Evolutionary conservation across 1,140 invertebrate species (phyloP).

Genomic region (Pseudomyrmex sp.): DNA sequence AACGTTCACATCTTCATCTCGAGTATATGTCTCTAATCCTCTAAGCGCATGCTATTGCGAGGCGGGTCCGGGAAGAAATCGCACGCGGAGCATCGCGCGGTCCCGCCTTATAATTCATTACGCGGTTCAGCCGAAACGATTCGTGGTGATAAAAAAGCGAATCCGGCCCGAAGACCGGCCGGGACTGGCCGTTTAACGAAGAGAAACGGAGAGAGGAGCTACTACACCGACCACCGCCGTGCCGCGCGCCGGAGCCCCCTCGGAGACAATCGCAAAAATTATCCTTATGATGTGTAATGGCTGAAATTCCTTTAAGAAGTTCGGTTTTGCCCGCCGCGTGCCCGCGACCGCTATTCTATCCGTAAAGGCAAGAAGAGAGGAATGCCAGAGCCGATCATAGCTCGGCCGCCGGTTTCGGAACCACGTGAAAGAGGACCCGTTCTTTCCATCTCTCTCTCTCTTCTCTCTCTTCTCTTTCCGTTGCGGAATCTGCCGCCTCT

Average conservation of each 20-base stretch:
- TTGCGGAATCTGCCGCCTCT: conserved; percentile 79
- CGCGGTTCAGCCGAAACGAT: conserved; percentile 73
- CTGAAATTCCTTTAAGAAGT: conserved; percentile 81
- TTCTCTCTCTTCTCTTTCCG: conserved; percentile 69
- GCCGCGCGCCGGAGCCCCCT: conserved; percentile 45
- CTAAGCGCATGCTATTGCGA: not conserved
- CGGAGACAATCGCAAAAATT: conserved; percentile 82
- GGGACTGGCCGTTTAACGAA: conserved; percentile 76
- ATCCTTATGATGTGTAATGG: conserved; percentile 83
- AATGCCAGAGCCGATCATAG: conserved; percentile 83
- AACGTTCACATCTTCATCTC: not conserved
- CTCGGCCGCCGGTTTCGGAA: conserved; percentile 75
- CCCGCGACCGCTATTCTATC: conserved; percentile 71
- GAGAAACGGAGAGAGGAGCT: not conserved
- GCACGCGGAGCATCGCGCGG: conserved; percentile 53
- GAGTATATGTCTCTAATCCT: not conserved
- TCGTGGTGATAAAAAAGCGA: conserved; percentile 74
- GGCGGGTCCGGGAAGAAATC: conserved; percentile 20
- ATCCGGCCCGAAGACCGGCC: conserved; percentile 8
- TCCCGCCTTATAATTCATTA: conserved; percentile 79
- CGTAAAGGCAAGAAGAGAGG: conserved; percentile 77
- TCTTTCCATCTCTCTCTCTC: conserved; percentile 16
- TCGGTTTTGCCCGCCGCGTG: conserved; percentile 56
- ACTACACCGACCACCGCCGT: conserved; percentile 30
- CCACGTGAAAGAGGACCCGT: conserved; percentile 75